A percentile compares a stretch with the other conserved stretches of the same genome.
These are phyloP conservation scores for Phylloscopus trochiloides DNA, from an alignment of 2,113 vertebrate genomes.

Conservation along the genomic window DNA sequence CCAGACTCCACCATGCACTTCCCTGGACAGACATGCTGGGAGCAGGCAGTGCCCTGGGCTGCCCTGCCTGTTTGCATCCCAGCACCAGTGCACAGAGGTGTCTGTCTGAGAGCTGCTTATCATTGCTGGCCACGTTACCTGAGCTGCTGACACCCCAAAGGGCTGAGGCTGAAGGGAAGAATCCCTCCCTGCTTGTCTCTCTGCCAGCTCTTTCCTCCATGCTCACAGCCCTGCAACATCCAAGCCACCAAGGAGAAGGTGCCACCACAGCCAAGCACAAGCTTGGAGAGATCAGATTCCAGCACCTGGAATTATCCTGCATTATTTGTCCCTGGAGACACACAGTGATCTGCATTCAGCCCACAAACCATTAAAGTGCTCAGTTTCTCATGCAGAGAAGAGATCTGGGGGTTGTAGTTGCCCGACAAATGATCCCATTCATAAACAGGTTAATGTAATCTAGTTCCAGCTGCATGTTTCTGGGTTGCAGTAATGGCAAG, in stretches of 20 bases:
- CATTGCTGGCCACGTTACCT: fast-evolving
- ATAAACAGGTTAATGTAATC: background rate
- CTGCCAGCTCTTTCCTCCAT: background rate
- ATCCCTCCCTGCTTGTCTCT: background rate
- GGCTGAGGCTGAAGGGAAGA: background rate
- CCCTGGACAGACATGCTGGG: background rate
- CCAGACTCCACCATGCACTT: fast-evolving
- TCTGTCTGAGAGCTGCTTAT: background rate
- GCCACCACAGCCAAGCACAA: fast-evolving
- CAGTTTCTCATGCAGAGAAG: background rate
- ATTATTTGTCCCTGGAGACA: background rate
- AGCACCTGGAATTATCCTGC: background rate
- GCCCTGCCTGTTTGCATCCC: background rate
- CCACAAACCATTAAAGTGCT: background rate
- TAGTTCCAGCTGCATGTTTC: background rate
- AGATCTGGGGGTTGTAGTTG: background rate
- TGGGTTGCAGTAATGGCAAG: background rate
- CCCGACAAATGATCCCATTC: background rate
- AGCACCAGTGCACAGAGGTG: fast-evolving
- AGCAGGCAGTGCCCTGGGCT: background rate
- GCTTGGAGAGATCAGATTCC: background rate
- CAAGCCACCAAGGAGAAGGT: background rate
- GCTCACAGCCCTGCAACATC: background rate
- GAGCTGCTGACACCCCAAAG: background rate
- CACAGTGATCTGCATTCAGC: background rate